Evolutionary conservation across 2,113 vertebrate genomes (phyloP).

Genomic region (Dasyurus viverrinus): DNA sequence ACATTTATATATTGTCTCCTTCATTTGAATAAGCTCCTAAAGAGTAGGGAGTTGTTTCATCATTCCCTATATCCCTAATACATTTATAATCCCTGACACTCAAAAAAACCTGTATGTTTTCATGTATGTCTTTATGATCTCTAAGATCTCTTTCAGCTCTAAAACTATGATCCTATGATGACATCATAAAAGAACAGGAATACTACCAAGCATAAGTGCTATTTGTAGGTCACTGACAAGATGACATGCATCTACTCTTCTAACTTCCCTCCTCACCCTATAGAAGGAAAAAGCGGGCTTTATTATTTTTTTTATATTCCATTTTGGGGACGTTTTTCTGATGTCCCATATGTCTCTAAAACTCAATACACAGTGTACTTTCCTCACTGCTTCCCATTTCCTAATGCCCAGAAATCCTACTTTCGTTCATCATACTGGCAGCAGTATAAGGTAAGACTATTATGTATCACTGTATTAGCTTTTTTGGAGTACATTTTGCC

Average conservation of each 20-base stretch:
- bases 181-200: not conserved
- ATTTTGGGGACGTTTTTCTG: not conserved
- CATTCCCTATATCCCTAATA: not conserved
- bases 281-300: not conserved
- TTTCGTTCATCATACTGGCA: not conserved
- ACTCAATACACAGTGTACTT: not conserved
- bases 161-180: not conserved
- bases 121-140: not conserved
- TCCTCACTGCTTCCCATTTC: not conserved
- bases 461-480: not conserved
- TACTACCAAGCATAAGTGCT: not conserved
- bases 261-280: not conserved
- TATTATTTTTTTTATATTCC: not conserved
- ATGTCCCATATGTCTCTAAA: not conserved
- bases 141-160: not conserved
- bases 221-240: not conserved
- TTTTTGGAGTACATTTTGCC: not conserved
- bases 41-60: not conserved
- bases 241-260: not conserved
- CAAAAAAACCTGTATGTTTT: not conserved
- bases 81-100: not conserved
- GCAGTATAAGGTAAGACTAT: not conserved
- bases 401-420: not conserved
- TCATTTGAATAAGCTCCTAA: not conserved
- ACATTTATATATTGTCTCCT: not conserved